Conservation (phyloP, 2,888 invertebrate species). For the Synergus laeviventris region DNA sequence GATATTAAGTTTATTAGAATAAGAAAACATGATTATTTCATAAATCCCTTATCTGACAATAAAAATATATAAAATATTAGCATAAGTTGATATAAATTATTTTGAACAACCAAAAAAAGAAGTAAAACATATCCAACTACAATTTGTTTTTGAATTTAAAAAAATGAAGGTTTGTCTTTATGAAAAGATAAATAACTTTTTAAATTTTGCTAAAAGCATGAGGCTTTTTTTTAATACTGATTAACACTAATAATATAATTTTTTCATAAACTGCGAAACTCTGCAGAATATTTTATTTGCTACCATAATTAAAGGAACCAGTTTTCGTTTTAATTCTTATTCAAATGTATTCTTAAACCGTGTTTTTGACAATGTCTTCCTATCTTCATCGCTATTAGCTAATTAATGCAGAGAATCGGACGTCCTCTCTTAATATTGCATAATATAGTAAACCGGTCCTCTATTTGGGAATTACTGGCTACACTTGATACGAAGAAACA, state of each 20-base stretch:
- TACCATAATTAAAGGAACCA: no score
- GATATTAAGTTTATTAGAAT: no score
- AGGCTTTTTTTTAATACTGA: not conserved
- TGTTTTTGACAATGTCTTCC: not conserved
- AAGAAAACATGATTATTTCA: no score
- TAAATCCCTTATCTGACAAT: no score
- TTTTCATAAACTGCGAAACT: not conserved
- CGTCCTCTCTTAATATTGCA: not conserved
- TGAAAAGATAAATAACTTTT: no score
- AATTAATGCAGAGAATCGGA: slow-evolving; percentile 1
- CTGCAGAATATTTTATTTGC: not conserved
- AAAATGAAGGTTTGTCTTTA: no score
- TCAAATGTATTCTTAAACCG: not conserved
- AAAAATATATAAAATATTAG: no score
- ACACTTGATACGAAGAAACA: not conserved
- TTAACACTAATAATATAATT: not conserved
- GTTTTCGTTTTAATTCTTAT: not conserved
- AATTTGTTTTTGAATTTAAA: no score
- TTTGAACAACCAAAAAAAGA: no score
- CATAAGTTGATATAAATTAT: no score
- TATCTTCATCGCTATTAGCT: not conserved
- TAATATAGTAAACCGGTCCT: slow-evolving; percentile 6
- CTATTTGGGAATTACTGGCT: not conserved
- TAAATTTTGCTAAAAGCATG: not conserved
- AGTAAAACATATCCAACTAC: no score